Evolutionary conservation across 2,797 vertebrate genomes (phyloP).

Genomic region (Gymnoscopelus braueri): DNA sequence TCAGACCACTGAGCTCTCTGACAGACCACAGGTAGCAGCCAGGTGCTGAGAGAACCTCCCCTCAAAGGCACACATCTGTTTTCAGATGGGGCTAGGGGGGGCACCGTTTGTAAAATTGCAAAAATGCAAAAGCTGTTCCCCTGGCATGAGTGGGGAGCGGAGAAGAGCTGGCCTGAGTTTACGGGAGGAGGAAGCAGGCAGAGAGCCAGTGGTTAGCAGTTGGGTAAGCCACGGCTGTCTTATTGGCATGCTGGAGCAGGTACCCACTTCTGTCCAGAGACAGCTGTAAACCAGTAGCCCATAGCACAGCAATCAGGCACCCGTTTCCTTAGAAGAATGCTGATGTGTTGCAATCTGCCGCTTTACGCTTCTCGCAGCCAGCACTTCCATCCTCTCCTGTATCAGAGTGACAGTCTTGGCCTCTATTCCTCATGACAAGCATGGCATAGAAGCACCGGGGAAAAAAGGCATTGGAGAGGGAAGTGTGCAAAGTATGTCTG

Average conservation of each 20-base stretch:
- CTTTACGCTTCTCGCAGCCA: constrained; percentile 81
- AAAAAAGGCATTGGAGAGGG: constrained; percentile 56
- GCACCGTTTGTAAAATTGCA: constrained; percentile 75
- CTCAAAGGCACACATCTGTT: constrained; percentile 85
- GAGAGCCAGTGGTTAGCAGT: constrained; percentile 89
- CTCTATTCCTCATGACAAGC: constrained; percentile 87
- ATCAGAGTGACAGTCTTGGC: constrained; percentile 88
- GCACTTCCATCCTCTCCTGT: constrained; percentile 83
- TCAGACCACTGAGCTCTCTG: constrained; percentile 81
- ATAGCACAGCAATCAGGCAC: constrained; percentile 95
- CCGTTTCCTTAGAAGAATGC: constrained; percentile 89
- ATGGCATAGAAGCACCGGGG: constrained; percentile 71
- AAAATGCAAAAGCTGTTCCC: constrained; percentile 79
- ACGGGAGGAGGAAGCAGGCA: constrained; percentile 85
- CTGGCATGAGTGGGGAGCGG: constrained; percentile 74
- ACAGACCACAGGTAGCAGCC: constrained; percentile 79
- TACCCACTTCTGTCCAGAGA: constrained; percentile 90
- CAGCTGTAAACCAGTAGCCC: constrained; percentile 99
- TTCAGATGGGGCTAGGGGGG: constrained; percentile 64
- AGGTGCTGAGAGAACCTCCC: constrained; percentile 74
- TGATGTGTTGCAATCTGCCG: constrained; percentile 88
- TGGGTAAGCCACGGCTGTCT: constrained; percentile 86
- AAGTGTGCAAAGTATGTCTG: constrained; percentile 80
- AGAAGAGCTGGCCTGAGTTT: constrained; percentile 85
- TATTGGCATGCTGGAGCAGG: constrained; percentile 96